Percentiles rank a stretch among this genome's conserved stretches.
Conservation (phyloP, 2,113 vertebrate genomes). For the Takifugu flavidus region DNA sequence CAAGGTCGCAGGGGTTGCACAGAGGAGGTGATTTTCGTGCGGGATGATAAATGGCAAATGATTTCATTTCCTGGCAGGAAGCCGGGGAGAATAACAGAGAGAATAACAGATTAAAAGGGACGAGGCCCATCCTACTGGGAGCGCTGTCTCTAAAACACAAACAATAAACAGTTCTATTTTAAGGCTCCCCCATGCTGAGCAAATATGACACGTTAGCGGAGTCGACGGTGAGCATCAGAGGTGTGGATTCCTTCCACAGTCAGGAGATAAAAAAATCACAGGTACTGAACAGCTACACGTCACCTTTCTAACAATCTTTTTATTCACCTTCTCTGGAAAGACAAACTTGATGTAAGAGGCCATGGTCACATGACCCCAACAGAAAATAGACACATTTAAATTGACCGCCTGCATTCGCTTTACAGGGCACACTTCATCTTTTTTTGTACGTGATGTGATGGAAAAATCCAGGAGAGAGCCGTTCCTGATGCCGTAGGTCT, state of each 20-base stretch:
- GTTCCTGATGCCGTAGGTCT: too few relatives aligned
- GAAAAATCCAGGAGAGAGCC: constrained; percentile 14
- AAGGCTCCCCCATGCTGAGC: constrained; percentile 41
- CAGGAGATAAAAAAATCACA: constrained; percentile 35
- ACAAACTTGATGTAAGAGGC: too few relatives aligned
- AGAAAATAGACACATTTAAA: constrained; percentile 18
- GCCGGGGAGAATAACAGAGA: constrained; percentile 19
- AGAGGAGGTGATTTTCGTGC: constrained; percentile 1
- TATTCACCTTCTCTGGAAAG: constrained; percentile 34
- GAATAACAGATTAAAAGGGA: constrained; percentile 29
- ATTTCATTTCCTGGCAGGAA: constrained; percentile 23
- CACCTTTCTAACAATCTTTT: constrained; percentile 29
- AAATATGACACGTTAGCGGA: constrained; percentile 32
- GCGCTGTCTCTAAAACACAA: constrained; percentile 1
- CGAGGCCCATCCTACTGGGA: constrained; percentile 12
- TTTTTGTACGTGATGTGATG: constrained; percentile 27
- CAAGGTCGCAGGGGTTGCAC: constrained; percentile 3
- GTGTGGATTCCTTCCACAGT: constrained; percentile 10
- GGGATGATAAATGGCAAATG: constrained; percentile 14
- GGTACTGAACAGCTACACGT: constrained; percentile 24
- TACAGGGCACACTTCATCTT: neutral
- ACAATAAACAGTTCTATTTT: constrained; percentile 33
- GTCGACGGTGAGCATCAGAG: constrained; percentile 35
- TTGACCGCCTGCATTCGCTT: constrained; percentile 9
- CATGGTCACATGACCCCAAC: too few relatives aligned